phyloP scores from a whole-genome alignment of 1,140 invertebrate species.

The Rhopalosiphum maidis region DNA sequence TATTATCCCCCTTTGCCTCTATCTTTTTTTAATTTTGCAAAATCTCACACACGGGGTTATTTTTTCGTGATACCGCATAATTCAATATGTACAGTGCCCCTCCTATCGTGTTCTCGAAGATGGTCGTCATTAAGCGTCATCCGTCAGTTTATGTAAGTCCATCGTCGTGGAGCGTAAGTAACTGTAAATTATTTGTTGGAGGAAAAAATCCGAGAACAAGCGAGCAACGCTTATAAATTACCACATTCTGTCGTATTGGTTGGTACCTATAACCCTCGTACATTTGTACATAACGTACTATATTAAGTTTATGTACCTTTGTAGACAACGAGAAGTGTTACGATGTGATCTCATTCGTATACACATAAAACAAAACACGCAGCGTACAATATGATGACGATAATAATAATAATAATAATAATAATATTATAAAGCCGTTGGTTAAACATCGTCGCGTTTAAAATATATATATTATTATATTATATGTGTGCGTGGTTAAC shows the following conservation, averaged over 20 bases:
- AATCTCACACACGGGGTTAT: too few relatives aligned
- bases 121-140: not conserved
- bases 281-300: not conserved
- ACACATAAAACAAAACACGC: not conserved
- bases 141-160: not conserved
- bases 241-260: too few relatives aligned
- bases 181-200: not conserved
- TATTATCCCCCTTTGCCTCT: too few relatives aligned
- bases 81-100: too few relatives aligned
- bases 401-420: not conserved
- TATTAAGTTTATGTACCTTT: not conserved
- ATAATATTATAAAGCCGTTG: not conserved
- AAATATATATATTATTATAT: not conserved
- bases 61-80: too few relatives aligned
- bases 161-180: not conserved
- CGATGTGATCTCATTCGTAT: slow-evolving; percentile 31
- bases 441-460: not conserved
- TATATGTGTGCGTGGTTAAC: not conserved
- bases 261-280: not conserved
- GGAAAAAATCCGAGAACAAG: not conserved
- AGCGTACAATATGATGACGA: not conserved
- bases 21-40: too few relatives aligned
- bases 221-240: not conserved
- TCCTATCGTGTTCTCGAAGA: too few relatives aligned
- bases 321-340: not conserved